These are phyloP conservation scores for Fulica atra DNA, from an alignment of 2,113 vertebrate species.

Conservation along the genomic window DNA sequence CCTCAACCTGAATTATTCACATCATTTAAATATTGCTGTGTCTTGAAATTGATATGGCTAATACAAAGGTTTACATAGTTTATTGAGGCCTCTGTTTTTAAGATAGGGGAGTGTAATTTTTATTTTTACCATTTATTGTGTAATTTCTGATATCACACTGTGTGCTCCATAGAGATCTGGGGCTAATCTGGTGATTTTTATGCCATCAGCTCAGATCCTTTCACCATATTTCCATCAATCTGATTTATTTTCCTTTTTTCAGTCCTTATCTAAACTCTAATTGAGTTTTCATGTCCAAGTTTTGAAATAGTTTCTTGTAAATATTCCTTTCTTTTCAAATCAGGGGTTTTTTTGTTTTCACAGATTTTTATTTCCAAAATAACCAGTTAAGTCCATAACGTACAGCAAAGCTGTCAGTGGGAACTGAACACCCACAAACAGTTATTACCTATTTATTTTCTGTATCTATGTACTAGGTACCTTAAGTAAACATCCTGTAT, in stretches of 20 bases:
- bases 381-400: background rate
- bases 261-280: background rate
- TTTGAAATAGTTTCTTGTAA: background rate
- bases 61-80: background rate
- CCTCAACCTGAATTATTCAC: slow-evolving; percentile 37
- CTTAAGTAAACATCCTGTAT: background rate
- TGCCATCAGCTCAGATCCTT: background rate
- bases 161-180: background rate
- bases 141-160: background rate
- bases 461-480: background rate
- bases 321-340: background rate
- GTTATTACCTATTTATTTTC: background rate
- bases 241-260: background rate
- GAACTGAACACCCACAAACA: background rate
- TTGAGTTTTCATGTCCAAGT: background rate
- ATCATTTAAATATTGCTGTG: slow-evolving; percentile 38
- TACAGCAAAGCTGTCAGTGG: slow-evolving; percentile 1
- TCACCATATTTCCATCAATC: background rate
- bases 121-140: slow-evolving; percentile 21
- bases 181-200: background rate
- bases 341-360: background rate
- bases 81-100: background rate
- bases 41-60: background rate
- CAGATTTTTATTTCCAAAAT: background rate
- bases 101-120: background rate